phyloP scores from a whole-genome alignment of 2,797 vertebrate species.

The Gobio occitaniae region DNA sequence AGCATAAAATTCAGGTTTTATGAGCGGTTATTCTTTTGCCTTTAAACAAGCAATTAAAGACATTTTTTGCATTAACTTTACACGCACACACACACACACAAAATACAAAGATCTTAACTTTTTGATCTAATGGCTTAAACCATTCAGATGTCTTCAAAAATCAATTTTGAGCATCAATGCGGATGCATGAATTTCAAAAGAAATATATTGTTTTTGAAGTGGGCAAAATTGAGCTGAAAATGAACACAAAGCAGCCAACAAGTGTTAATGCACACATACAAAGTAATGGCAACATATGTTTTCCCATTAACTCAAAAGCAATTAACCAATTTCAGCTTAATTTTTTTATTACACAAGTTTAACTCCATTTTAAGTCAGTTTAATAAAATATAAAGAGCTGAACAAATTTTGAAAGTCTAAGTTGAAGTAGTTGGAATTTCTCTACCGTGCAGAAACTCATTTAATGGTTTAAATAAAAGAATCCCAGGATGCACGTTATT shows the following conservation, averaged over 20 bases:
- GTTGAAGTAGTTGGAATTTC: too few relatives aligned
- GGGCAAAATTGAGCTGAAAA: not conserved
- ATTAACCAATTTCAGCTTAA: not conserved
- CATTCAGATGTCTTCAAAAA: too few relatives aligned
- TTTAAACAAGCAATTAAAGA: not conserved
- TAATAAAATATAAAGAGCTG: too few relatives aligned
- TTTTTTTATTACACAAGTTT: too few relatives aligned
- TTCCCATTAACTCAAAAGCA: not conserved
- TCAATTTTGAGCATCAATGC: not conserved
- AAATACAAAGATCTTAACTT: too few relatives aligned
- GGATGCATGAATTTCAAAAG: not conserved
- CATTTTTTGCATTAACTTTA: not conserved
- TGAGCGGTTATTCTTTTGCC: not conserved
- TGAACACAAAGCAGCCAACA: not conserved
- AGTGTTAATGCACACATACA: not conserved
- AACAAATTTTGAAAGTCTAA: too few relatives aligned
- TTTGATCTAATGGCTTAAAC: not conserved
- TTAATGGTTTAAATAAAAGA: not conserved
- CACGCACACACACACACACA: too few relatives aligned
- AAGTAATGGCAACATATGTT: not conserved
- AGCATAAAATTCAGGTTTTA: not conserved
- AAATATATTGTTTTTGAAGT: not conserved
- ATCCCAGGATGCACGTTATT: not conserved
- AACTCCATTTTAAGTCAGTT: too few relatives aligned
- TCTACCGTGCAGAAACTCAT: not conserved